Base-by-base conservation (phyloP, 2,888 invertebrate genomes). In the Caenorhabditis doughertyi region DNA sequence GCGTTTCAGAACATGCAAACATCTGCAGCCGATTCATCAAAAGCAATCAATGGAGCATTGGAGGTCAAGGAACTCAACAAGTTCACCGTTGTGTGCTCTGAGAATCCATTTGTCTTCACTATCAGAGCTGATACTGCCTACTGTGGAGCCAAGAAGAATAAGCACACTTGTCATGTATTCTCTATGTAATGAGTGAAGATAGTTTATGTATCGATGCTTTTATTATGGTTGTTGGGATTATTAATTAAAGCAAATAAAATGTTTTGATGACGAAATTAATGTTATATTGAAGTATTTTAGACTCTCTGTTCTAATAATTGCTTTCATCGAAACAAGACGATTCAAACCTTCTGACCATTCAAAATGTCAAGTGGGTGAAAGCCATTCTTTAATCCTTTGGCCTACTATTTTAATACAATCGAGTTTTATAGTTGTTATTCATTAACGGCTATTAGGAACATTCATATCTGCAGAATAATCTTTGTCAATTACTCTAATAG, bases 71-170 rank as follows among this genome's bases (percentile, higher is more conserved):
- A 73, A 18, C 44, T 80, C 7, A 27, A 67, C 3, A n/a, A 65
- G 21, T 80, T 67, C 47, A 73, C 73, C 29, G 79, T 80, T 13
- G 79, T 80, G 16, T 80, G 79, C 32, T 72, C 79, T 0, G 79
- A 80, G 74, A 72, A 76, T 23, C 64, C 70, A 25, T 82, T 82
- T 21, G 77, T 79, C 16, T 82, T 70, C 68, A 82, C 82, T 0
- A 73, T 79, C 32, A 58, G 79, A 4, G 62, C 82, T 5, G 79
- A 82, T 18, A 82, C 79, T 11, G 82, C 68, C n/a, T 82, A 79
- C 49, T 82, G 82, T 67, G 82, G 82, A 51, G 77, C 82, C 32
- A 23, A 49, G 23, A 82, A 82, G 39, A 73, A 82, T 39, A 68
- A 42, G 21, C 82, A 82, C 49, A 68, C 72, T 49, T 82, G 82